These are phyloP conservation scores for Hybognathus amarus DNA, from an alignment of 2,797 vertebrate species.

Conservation along the genomic window DNA sequence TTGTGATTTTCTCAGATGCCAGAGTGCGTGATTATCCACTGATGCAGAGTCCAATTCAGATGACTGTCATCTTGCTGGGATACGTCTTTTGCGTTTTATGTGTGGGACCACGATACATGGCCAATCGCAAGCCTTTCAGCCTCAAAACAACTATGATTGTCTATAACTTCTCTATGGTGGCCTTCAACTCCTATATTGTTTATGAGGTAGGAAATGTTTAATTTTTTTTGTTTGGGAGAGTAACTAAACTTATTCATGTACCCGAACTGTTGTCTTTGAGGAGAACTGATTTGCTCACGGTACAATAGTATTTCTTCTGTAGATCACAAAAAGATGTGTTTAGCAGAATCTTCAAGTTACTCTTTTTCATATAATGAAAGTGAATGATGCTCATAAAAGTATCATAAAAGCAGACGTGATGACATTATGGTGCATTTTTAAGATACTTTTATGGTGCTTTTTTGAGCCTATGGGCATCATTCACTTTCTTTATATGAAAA, in stretches of 20 bases:
- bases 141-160: slow-evolving; percentile 89
- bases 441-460: not conserved
- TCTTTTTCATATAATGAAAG: not conserved
- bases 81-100: slow-evolving; percentile 87
- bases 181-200: slow-evolving; percentile 89
- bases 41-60: slow-evolving; percentile 87
- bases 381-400: not conserved
- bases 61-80: slow-evolving; percentile 84
- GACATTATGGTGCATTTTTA: not conserved
- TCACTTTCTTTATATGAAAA: not conserved
- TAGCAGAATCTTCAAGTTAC: not conserved
- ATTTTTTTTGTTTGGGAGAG: not conserved
- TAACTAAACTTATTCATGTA: not conserved
- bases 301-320: not conserved
- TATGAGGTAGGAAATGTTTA: slow-evolving; percentile 84
- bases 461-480: not conserved
- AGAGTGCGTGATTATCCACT: slow-evolving; percentile 86
- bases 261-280: not conserved
- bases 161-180: slow-evolving; percentile 93
- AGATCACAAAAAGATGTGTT: not conserved
- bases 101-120: slow-evolving; percentile 90
- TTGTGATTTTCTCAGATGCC: slow-evolving; percentile 77
- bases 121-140: slow-evolving; percentile 88
- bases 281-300: not conserved
- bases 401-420: not conserved